These are phyloP conservation scores for Emmelina monodactyla DNA, from an alignment of 2,888 invertebrate species.

Conservation along the genomic window DNA sequence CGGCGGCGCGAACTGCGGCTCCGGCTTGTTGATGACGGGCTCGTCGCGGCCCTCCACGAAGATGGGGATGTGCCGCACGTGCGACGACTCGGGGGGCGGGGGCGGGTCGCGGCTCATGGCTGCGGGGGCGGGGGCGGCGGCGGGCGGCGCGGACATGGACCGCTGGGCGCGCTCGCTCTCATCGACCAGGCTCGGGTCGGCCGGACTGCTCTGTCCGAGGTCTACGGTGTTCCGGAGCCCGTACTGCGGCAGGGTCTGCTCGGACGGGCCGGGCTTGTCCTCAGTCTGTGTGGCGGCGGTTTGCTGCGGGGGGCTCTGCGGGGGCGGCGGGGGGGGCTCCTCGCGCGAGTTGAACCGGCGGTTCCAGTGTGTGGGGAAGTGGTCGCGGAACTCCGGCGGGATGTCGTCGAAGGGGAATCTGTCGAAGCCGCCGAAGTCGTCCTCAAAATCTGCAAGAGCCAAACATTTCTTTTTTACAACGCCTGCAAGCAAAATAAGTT, in stretches of 20 bases:
- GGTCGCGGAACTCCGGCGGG: conserved; percentile 55
- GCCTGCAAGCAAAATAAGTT: conserved; percentile 27
- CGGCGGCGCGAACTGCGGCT: conserved; percentile 33
- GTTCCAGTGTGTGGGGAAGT: conserved; percentile 53
- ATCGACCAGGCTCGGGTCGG: conserved; percentile 56
- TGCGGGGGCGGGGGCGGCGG: conserved; percentile 31
- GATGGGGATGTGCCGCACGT: conserved; percentile 85
- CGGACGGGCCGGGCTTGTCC: conserved; percentile 25
- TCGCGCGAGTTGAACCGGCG: conserved; percentile 41
- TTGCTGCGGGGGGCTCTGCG: conserved; percentile 24
- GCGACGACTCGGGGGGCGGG: conserved; percentile 41
- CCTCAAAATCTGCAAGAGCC: conserved; percentile 52
- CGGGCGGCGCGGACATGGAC: conserved; percentile 83
- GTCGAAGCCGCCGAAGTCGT: conserved; percentile 57
- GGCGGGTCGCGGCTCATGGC: conserved; percentile 42
- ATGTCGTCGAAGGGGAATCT: conserved; percentile 63
- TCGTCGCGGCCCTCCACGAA: conserved; percentile 86
- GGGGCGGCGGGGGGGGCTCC: conserved; percentile 26
- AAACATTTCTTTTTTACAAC: conserved; percentile 28
- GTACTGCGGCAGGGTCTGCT: conserved; percentile 66
- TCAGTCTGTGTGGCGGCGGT: conserved; percentile 45
- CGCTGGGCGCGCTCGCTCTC: conserved; percentile 71
- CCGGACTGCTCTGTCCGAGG: conserved; percentile 72
- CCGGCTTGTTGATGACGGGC: conserved; percentile 70
- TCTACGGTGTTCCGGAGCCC: conserved; percentile 81